Percentiles rank a stretch among this genome's conserved stretches.
These are phyloP conservation scores for Drosophila sp. DNA, from an alignment of 1,140 invertebrate species.

Conservation along the genomic window DNA sequence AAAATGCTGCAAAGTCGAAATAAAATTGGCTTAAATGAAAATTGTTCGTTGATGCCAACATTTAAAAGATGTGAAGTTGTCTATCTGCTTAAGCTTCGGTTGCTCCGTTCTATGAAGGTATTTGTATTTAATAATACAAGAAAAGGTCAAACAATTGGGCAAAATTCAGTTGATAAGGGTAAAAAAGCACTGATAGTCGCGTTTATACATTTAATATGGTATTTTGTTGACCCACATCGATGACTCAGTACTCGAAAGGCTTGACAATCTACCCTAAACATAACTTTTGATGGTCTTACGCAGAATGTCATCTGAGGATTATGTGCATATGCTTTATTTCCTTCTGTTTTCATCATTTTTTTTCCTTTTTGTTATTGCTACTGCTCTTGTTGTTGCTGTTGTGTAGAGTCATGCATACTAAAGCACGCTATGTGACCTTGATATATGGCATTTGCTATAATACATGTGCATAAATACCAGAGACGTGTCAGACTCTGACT, in stretches of 20 bases:
- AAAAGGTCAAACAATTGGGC: slow-evolving; percentile 55
- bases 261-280: background rate
- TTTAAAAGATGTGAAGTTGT: background rate
- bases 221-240: slow-evolving; percentile 21
- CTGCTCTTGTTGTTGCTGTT: slow-evolving; percentile 3
- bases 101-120: background rate
- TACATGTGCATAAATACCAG: slow-evolving; percentile 43
- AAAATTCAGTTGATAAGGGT: slow-evolving; percentile 60
- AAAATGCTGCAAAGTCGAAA: background rate
- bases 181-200: slow-evolving; percentile 53
- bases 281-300: slow-evolving; percentile 43
- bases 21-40: slow-evolving; percentile 14
- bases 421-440: slow-evolving; percentile 29
- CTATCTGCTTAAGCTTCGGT: background rate
- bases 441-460: slow-evolving; percentile 39
- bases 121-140: slow-evolving; percentile 20
- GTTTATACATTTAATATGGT: background rate
- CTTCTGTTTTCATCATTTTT: background rate
- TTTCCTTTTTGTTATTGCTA: slow-evolving; percentile 1
- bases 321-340: slow-evolving; percentile 37
- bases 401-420: slow-evolving; percentile 26
- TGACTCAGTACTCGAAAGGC: background rate
- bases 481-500: slow-evolving; percentile 36
- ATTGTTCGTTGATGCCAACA: background rate
- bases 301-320: slow-evolving; percentile 57